Evolutionary conservation across 2,797 vertebrate species (phyloP).

Genomic region (Aphelocoma californica): DNA sequence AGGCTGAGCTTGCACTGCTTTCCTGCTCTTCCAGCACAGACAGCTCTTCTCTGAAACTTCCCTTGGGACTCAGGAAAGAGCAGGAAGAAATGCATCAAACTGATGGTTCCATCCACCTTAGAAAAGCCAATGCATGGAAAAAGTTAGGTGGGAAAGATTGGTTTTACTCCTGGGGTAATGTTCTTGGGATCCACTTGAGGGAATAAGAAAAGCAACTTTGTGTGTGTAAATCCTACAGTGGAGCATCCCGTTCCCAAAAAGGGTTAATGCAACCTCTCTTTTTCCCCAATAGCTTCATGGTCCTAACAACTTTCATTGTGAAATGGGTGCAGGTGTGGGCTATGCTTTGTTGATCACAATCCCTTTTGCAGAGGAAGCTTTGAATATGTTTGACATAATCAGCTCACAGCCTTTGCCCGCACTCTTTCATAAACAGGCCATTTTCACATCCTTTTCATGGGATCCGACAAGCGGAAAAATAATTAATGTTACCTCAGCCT

Average conservation of each 20-base stretch:
- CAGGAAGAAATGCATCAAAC: background rate
- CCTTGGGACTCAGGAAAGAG: background rate
- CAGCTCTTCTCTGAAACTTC: background rate
- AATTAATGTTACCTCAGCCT: constrained; percentile 99
- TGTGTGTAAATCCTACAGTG: background rate
- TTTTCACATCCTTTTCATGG: constrained; percentile 90
- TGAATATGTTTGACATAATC: constrained; percentile 97
- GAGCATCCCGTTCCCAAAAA: background rate
- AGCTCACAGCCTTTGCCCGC: constrained; percentile 87
- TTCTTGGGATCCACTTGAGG: background rate
- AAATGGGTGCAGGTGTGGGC: constrained; percentile 88
- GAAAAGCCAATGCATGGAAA: background rate
- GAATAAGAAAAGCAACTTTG: background rate
- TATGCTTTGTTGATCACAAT: constrained; percentile 96
- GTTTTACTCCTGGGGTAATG: background rate
- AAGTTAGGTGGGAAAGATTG: background rate
- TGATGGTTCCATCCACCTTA: background rate
- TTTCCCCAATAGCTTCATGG: constrained; percentile 50
- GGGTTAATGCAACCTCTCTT: constrained; percentile 62
- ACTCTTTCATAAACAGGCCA: constrained; percentile 86
- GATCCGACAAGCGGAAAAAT: constrained; percentile 99
- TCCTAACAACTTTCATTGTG: constrained; percentile 80
- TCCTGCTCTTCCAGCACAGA: background rate
- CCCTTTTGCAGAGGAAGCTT: constrained; percentile 86
- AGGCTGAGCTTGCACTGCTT: background rate